Evolutionary conservation across 2,113 vertebrate genomes (phyloP).

Genomic region (Acrocephalus kingi): DNA sequence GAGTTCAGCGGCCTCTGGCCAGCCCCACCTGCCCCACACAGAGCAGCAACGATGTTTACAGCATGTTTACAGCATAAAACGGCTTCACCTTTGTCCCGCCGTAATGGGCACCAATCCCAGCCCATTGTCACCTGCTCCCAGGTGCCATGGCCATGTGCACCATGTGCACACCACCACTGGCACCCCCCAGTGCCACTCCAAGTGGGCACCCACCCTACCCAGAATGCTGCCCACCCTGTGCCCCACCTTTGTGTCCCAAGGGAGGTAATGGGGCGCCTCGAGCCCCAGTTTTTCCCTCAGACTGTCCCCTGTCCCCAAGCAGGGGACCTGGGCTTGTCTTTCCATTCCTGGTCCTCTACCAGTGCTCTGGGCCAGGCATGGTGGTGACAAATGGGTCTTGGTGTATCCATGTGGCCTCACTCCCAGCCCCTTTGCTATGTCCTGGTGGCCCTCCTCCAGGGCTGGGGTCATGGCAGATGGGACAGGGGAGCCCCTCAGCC

Average conservation of each 20-base stretch:
- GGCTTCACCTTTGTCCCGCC: conserved; percentile 24
- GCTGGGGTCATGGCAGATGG: fast-evolving
- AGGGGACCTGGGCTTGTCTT: neutral
- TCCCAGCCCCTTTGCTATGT: neutral
- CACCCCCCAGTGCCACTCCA: fast-evolving
- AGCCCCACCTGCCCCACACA: neutral
- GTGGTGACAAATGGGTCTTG: fast-evolving
- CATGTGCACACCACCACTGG: fast-evolving
- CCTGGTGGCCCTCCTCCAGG: neutral
- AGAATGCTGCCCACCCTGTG: neutral
- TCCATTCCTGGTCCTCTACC: neutral
- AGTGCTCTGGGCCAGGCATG: neutral
- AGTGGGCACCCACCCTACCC: neutral
- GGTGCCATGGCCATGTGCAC: fast-evolving
- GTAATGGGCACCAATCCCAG: neutral
- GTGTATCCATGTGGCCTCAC: fast-evolving
- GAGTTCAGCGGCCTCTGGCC: neutral
- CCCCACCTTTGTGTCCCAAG: fast-evolving
- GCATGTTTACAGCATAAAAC: fast-evolving
- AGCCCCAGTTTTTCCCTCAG: neutral
- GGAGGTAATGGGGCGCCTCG: neutral
- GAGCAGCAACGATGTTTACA: neutral
- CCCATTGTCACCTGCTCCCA: neutral
- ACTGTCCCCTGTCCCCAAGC: neutral
- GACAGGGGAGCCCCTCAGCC: neutral